Conservation (phyloP, 2,797 vertebrate species). For the Sciaenops ocellatus region DNA sequence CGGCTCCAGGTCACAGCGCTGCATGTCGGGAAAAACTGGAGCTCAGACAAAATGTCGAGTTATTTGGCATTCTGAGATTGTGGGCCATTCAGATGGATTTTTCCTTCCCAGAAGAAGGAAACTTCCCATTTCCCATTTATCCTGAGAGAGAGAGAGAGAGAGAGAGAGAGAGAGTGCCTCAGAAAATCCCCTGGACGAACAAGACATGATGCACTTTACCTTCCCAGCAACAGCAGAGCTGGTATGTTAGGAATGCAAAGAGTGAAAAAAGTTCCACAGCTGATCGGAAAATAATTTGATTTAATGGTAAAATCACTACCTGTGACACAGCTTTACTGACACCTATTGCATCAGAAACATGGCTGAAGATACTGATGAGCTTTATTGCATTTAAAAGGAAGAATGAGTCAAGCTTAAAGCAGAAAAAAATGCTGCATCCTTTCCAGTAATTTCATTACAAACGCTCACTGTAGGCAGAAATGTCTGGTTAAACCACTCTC, state of each 20-base stretch:
- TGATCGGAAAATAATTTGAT: background rate
- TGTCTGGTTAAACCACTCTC: background rate
- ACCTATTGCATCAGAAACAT: background rate
- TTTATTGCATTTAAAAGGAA: background rate
- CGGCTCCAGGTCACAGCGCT: background rate
- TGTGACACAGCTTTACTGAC: background rate
- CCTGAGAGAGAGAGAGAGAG: background rate
- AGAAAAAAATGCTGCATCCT: slow-evolving; percentile 11
- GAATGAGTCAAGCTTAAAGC: slow-evolving; percentile 5
- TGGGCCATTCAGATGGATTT: slow-evolving; percentile 6
- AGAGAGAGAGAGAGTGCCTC: background rate
- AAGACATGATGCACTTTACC: slow-evolving; percentile 9
- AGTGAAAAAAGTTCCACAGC: background rate
- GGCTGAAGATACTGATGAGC: background rate
- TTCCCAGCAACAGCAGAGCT: background rate
- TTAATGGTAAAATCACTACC: background rate
- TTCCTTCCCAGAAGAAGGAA: slow-evolving; percentile 25
- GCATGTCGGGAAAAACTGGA: background rate
- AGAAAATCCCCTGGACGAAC: slow-evolving; percentile 11
- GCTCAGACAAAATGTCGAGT: background rate
- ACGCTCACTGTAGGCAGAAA: background rate
- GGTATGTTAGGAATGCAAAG: slow-evolving; percentile 45
- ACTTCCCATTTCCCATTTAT: slow-evolving; percentile 40
- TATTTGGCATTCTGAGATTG: background rate
- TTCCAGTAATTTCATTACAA: slow-evolving; percentile 45